Evolutionary conservation across 2,888 invertebrate species (phyloP).

Genomic region (Acrocera orbiculus): DNA sequence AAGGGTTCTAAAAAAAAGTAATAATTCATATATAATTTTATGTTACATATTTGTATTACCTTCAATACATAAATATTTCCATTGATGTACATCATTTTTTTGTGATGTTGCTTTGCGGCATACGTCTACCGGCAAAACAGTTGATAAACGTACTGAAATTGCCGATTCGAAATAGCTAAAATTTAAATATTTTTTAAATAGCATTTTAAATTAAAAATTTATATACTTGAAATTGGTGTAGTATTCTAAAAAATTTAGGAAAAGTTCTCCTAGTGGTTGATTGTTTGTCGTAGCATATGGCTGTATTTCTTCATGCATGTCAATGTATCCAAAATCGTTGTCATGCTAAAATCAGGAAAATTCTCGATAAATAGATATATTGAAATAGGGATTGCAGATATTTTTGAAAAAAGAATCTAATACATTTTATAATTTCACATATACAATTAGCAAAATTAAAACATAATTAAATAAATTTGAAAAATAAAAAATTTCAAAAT

Average conservation of each 20-base stretch:
- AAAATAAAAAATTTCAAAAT: too few relatives aligned
- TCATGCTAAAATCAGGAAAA: too few relatives aligned
- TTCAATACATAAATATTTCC: conserved; percentile 86
- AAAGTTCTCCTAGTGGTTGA: conserved; percentile 62
- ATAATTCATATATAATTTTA: too few relatives aligned
- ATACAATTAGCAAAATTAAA: too few relatives aligned
- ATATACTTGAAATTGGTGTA: conserved; percentile 68
- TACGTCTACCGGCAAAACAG: conserved; percentile 49
- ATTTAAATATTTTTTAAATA: background rate
- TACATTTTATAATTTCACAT: too few relatives aligned
- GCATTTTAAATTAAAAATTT: background rate
- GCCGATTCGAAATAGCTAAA: conserved; percentile 53
- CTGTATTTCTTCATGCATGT: conserved; percentile 45
- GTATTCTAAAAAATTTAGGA: conserved; percentile 71
- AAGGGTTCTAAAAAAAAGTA: conserved; percentile 54
- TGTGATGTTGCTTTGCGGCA: conserved; percentile 49
- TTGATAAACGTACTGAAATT: conserved; percentile 70
- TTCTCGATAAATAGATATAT: too few relatives aligned
- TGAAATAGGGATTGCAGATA: too few relatives aligned
- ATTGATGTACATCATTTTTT: conserved; percentile 71
- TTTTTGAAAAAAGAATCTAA: too few relatives aligned
- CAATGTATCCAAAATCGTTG: conserved; percentile 41
- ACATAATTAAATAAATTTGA: too few relatives aligned
- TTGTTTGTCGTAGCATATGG: conserved; percentile 45
- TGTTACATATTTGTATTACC: conserved; percentile 32